Evolutionary conservation across 2,888 invertebrate species (phyloP).

Genomic region (Acleris sparsana): DNA sequence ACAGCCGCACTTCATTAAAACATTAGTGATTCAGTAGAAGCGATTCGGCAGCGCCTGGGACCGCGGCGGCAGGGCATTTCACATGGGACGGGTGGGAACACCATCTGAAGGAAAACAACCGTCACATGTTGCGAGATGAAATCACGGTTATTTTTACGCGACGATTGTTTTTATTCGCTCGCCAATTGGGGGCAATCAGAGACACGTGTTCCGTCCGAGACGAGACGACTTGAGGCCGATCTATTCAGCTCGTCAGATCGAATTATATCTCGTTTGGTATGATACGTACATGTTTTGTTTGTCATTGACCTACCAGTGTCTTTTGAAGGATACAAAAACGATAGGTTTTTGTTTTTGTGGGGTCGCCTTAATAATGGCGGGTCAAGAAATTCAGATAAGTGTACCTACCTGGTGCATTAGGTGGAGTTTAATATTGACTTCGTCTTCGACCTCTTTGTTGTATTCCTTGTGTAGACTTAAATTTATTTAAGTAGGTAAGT

Average conservation of each 20-base stretch:
- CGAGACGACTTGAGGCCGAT: conserved; percentile 68
- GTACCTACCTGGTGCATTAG: no score
- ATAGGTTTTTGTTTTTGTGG: conserved; percentile 17
- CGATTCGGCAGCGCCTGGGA: conserved; percentile 69
- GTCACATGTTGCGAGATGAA: conserved; percentile 80
- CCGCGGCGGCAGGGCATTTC: conserved; percentile 67
- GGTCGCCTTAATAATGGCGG: no score
- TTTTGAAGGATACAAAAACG: conserved; percentile 20
- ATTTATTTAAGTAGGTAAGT: no score
- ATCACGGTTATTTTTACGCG: conserved; percentile 83
- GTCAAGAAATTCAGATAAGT: no score
- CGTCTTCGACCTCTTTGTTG: no score
- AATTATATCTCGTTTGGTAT: conserved; percentile 15
- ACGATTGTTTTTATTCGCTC: conserved; percentile 83
- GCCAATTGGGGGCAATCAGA: conserved; percentile 83
- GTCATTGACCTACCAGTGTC: not conserved
- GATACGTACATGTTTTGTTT: not conserved
- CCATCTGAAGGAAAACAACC: conserved; percentile 70
- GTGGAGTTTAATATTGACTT: no score
- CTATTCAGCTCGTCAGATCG: conserved; percentile 65
- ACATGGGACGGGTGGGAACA: conserved; percentile 72
- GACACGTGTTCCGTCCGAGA: conserved; percentile 79
- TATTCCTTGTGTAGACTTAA: no score
- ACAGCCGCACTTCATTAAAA: conserved; percentile 54
- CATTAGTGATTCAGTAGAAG: conserved; percentile 64